Percentiles rank a stretch among this genome's conserved stretches.
phyloP scores from a whole-genome alignment of 2,113 vertebrate genomes.

The Atherinomorus stipes region DNA sequence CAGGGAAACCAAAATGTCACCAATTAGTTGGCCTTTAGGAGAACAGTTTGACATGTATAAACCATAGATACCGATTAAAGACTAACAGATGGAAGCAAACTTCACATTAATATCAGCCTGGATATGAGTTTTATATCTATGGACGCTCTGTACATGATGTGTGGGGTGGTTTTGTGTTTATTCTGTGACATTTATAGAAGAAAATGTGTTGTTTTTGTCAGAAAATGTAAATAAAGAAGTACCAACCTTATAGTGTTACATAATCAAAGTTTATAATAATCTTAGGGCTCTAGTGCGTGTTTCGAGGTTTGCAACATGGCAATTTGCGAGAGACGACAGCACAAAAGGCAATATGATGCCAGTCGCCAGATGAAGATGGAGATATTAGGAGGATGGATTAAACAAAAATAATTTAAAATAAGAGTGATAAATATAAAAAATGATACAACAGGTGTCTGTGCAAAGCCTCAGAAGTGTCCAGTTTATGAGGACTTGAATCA shows the following conservation, averaged over 20 bases:
- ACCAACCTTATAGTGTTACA: background rate
- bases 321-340: no score
- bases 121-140: slow-evolving; percentile 2
- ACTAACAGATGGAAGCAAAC: slow-evolving; percentile 15
- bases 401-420: no score
- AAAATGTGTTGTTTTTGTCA: background rate
- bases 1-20: slow-evolving; percentile 56
- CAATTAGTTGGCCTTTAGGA: slow-evolving; percentile 5
- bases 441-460: no score
- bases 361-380: no score
- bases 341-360: no score
- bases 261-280: no score
- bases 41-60: slow-evolving; percentile 21
- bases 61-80: slow-evolving; percentile 34
- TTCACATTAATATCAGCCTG: slow-evolving; percentile 8
- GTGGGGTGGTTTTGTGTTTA: background rate
- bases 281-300: no score
- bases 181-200: background rate
- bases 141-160: background rate
- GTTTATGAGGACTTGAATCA: no score
- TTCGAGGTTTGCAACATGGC: no score
- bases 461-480: no score
- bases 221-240: background rate
- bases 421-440: no score
- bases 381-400: no score